These are phyloP conservation scores for Amphipyra berbera DNA, from an alignment of 2,888 invertebrate genomes.

Conservation along the genomic window DNA sequence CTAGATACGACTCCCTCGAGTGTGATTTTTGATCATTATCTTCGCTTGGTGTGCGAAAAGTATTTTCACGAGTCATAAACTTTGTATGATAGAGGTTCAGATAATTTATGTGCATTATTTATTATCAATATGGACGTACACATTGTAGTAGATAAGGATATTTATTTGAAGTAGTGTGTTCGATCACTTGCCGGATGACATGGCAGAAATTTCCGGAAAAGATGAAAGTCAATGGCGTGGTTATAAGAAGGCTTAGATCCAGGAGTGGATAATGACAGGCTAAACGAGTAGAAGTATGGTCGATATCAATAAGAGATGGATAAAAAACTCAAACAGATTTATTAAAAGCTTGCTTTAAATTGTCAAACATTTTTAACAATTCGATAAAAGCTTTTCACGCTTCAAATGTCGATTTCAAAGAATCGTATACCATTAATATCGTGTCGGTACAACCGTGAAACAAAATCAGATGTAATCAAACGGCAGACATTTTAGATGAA, in stretches of 20 bases:
- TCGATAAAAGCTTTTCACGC: not conserved
- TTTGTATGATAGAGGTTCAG: conserved; percentile 52
- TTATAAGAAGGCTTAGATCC: no score
- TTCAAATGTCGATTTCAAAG: conserved; percentile 5
- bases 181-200: not conserved
- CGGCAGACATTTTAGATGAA: conserved; percentile 44
- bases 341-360: not conserved
- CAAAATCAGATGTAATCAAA: conserved; percentile 39
- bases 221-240: no score
- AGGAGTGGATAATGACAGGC: no score
- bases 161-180: conserved; percentile 23
- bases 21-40: conserved; percentile 54
- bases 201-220: not conserved
- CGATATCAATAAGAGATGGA: no score
- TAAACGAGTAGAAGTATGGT: no score
- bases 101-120: conserved; percentile 50
- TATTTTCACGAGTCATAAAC: conserved; percentile 57
- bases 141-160: conserved; percentile 9
- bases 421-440: conserved; percentile 22
- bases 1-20: conserved; percentile 51
- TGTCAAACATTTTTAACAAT: conserved; percentile 3
- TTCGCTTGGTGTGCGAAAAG: conserved; percentile 42
- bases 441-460: conserved; percentile 11
- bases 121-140: conserved; percentile 2
- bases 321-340: no score